Conservation (phyloP, 2,797 vertebrate species). For the Acipenser ruthenus region DNA sequence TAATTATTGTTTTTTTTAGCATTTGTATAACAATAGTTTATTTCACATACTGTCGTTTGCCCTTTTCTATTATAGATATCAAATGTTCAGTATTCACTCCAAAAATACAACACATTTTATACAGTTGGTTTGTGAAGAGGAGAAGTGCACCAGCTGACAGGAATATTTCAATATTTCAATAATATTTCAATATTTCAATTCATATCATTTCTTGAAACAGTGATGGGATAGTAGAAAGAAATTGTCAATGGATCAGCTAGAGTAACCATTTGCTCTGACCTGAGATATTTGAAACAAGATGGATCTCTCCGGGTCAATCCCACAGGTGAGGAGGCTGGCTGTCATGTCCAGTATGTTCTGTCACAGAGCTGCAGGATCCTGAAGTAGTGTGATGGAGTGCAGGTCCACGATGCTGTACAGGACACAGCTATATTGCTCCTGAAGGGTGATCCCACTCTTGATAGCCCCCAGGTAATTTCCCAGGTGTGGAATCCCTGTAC, state of each 20-base stretch:
- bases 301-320: slow-evolving; percentile 72
- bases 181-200: no score
- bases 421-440: slow-evolving; percentile 61
- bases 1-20: no score
- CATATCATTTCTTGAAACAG: no score
- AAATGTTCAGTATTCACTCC: no score
- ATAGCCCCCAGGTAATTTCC: slow-evolving; percentile 90
- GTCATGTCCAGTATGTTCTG: slow-evolving; percentile 80
- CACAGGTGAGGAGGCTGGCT: slow-evolving; percentile 81
- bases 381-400: slow-evolving; percentile 84
- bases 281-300: slow-evolving; percentile 87
- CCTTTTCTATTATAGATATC: no score
- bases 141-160: no score
- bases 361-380: slow-evolving; percentile 63
- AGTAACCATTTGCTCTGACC: slow-evolving; percentile 56
- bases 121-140: no score
- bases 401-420: slow-evolving; percentile 90
- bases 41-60: no score
- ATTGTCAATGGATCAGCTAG: background rate
- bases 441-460: slow-evolving; percentile 81
- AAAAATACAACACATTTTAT: no score
- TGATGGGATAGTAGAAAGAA: no score
- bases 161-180: no score
- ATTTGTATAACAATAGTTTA: no score
- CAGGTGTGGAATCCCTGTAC: slow-evolving; percentile 83